phyloP scores from a whole-genome alignment of 2,113 vertebrate genomes.

The Chloebia gouldiae region DNA sequence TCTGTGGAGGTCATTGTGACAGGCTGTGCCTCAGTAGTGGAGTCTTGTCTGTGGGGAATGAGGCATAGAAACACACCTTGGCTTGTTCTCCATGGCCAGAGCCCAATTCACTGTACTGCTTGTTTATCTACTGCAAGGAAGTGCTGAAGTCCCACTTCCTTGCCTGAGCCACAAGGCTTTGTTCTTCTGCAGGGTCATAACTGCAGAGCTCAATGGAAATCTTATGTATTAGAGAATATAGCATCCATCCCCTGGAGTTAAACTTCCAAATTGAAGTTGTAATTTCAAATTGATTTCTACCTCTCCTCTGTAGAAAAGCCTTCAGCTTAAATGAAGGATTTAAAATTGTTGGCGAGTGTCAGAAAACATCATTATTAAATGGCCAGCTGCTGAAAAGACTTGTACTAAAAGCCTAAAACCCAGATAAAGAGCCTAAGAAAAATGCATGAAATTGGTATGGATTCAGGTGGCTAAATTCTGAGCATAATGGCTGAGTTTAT shows the following conservation, averaged over 20 bases:
- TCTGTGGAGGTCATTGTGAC: not conserved
- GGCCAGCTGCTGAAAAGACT: not conserved
- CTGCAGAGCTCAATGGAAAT: not conserved
- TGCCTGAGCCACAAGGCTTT: not conserved
- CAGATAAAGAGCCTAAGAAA: not conserved
- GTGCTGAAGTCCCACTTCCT: not conserved
- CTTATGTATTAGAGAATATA: not conserved
- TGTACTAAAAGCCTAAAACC: not conserved
- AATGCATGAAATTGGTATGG: not conserved
- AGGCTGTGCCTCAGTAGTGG: not conserved
- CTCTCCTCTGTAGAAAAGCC: not conserved
- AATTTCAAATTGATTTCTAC: conserved; percentile 1
- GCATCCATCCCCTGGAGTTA: not conserved
- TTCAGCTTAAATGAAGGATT: not conserved
- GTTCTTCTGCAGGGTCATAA: not conserved
- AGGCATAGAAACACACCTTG: not conserved
- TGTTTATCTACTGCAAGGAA: not conserved
- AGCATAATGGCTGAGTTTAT: not conserved
- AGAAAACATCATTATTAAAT: not conserved
- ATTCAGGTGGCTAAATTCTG: not conserved
- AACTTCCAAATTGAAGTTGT: not conserved
- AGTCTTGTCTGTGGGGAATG: not conserved
- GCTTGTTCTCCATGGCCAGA: not conserved
- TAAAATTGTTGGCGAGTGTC: not conserved
- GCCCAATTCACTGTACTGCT: not conserved